Percentiles rank a stretch among this genome's conserved stretches.
Evolutionary conservation across 2,888 invertebrate genomes (phyloP).

Genomic region (Rhorus exstirpatorius): DNA sequence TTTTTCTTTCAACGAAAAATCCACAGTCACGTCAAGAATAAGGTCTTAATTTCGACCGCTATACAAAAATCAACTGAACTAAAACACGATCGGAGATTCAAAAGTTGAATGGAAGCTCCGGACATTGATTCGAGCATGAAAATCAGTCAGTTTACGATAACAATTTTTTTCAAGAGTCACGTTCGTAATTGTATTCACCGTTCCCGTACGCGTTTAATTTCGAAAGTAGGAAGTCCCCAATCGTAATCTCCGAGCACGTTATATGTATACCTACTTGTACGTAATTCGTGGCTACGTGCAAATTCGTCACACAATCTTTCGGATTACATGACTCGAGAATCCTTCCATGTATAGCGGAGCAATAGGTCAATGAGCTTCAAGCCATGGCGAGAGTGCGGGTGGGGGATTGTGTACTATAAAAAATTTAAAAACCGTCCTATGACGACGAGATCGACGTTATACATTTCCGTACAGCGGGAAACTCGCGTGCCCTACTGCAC

Average conservation of each 20-base stretch:
- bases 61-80: too few relatives aligned
- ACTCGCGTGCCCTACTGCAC: slow-evolving; percentile 24
- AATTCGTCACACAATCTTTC: slow-evolving; percentile 11
- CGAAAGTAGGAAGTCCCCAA: slow-evolving; percentile 19
- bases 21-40: too few relatives aligned
- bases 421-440: slow-evolving; percentile 1
- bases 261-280: neutral
- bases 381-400: neutral
- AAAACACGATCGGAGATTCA: too few relatives aligned
- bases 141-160: too few relatives aligned
- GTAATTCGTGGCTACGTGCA: slow-evolving; percentile 5
- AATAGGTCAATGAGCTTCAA: slow-evolving; percentile 21
- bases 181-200: neutral
- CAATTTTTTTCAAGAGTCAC: too few relatives aligned
- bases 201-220: neutral
- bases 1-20: too few relatives aligned
- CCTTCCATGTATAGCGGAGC: neutral
- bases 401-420: neutral
- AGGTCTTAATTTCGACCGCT: too few relatives aligned
- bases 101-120: too few relatives aligned
- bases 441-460: slow-evolving; percentile 4
- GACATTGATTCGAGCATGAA: too few relatives aligned
- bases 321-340: slow-evolving; percentile 5
- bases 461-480: slow-evolving; percentile 19
- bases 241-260: slow-evolving; percentile 19